A percentile compares a stretch with the other conserved stretches of the same genome.
Conservation (phyloP, 2,888 invertebrate genomes). For the Amphimallon solstitiale region DNA sequence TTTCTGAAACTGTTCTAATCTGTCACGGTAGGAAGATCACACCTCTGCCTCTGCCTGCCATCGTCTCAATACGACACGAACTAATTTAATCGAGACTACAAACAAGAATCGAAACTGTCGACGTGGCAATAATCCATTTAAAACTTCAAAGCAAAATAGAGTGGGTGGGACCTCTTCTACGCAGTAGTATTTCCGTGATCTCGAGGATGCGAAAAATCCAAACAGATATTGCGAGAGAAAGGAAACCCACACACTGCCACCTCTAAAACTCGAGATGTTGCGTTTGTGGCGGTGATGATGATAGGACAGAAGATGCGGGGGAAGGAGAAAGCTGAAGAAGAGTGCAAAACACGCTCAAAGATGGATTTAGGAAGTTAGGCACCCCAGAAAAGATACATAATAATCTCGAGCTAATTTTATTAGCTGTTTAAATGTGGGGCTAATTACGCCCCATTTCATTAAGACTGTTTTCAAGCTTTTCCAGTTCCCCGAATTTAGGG, state of each 20-base stretch:
- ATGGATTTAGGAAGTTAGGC: slow-evolving; percentile 27
- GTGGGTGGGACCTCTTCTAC: slow-evolving; percentile 1
- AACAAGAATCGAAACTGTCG: slow-evolving; percentile 41
- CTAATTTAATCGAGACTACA: slow-evolving; percentile 40
- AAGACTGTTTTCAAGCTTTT: slow-evolving; percentile 38
- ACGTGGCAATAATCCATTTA: slow-evolving; percentile 41
- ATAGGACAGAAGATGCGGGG: background rate
- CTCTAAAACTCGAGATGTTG: background rate
- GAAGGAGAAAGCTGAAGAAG: too few species aligned
- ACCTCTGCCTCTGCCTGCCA: slow-evolving; percentile 35
- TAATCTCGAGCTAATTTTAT: slow-evolving; percentile 39
- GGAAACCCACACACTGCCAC: background rate
- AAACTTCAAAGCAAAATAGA: slow-evolving; percentile 41
- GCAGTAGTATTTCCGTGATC: background rate
- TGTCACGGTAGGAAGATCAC: slow-evolving; percentile 38
- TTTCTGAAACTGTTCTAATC: slow-evolving; percentile 35
- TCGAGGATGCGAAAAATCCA: too few species aligned
- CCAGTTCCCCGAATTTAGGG: slow-evolving; percentile 6
- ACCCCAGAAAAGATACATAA: slow-evolving; percentile 41
- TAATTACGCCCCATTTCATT: slow-evolving; percentile 39
- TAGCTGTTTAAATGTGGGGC: slow-evolving; percentile 38
- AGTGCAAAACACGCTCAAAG: slow-evolving; percentile 14
- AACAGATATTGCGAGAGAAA: too few species aligned
- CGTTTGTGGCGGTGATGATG: background rate
- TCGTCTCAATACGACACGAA: slow-evolving; percentile 27